Conservation (phyloP, 2,113 vertebrate genomes). For the Notiomystis cincta region DNA sequence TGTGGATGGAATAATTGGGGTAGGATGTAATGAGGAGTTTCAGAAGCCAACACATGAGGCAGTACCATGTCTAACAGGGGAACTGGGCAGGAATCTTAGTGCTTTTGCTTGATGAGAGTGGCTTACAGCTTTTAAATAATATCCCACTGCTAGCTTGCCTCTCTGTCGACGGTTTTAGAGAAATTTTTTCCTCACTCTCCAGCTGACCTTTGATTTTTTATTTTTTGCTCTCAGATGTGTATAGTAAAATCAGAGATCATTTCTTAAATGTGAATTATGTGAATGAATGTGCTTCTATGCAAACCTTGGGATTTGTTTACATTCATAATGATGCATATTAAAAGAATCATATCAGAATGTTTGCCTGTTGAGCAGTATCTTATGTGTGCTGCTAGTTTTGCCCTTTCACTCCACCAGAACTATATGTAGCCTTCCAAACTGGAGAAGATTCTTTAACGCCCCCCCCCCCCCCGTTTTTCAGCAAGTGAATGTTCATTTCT, state of each 20-base stretch:
- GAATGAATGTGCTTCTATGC: not conserved
- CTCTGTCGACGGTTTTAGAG: too few species aligned
- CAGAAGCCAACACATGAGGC: not conserved
- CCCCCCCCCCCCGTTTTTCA: not conserved
- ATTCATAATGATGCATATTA: not conserved
- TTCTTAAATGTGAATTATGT: not conserved
- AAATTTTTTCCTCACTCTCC: too few species aligned
- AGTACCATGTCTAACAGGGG: not conserved
- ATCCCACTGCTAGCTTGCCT: not conserved
- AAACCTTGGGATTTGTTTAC: not conserved
- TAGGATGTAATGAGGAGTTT: not conserved
- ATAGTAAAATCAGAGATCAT: not conserved
- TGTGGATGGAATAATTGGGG: not conserved
- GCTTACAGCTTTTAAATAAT: not conserved
- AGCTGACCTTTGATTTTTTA: not conserved
- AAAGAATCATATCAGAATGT: not conserved
- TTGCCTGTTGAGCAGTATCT: not conserved
- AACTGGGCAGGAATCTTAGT: not conserved
- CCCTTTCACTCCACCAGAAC: not conserved
- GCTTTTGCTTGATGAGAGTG: not conserved
- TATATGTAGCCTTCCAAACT: not conserved
- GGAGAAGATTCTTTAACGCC: slow-evolving; percentile 7
- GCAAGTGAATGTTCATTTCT: slow-evolving; percentile 44
- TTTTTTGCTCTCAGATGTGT: not conserved
- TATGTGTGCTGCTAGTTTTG: not conserved